These are phyloP conservation scores for Eupristina koningsbergeri DNA, from an alignment of 1,140 invertebrate species.

Conservation along the genomic window DNA sequence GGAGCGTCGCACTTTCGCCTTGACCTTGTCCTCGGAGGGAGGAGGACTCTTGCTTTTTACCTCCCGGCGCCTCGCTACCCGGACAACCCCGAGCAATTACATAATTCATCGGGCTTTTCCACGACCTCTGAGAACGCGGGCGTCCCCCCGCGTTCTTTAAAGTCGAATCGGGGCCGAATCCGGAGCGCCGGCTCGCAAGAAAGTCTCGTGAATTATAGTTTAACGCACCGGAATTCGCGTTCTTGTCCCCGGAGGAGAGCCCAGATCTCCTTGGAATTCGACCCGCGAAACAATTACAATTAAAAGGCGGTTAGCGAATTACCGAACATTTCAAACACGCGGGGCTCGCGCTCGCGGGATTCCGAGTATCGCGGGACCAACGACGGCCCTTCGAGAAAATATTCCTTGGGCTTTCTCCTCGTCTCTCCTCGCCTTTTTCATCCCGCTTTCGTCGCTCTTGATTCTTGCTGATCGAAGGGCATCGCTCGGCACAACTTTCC, in stretches of 20 bases:
- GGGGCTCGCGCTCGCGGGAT: conserved; percentile 54
- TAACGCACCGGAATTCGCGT: conserved; percentile 70
- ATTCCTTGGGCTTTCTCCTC: neutral
- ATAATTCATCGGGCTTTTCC: conserved; percentile 37
- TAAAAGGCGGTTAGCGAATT: conserved; percentile 73
- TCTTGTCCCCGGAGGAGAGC: conserved; percentile 57
- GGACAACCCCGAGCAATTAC: conserved; percentile 26
- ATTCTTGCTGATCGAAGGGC: neutral
- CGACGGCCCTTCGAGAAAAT: neutral
- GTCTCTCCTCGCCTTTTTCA: too few relatives aligned
- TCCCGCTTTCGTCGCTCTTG: neutral
- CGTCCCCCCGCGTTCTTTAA: neutral
- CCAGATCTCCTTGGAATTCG: conserved; percentile 61
- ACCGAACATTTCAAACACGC: conserved; percentile 67
- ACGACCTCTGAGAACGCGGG: neutral
- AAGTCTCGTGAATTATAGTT: conserved; percentile 68
- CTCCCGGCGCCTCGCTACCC: neutral
- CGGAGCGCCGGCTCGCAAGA: conserved; percentile 48
- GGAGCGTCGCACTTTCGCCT: conserved; percentile 17
- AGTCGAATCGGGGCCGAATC: neutral
- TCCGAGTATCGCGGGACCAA: conserved; percentile 60
- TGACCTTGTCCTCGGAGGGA: conserved; percentile 27
- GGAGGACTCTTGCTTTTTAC: conserved; percentile 25
- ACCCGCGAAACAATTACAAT: conserved; percentile 71
- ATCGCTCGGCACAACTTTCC: too few relatives aligned